These are phyloP conservation scores for Calliscelio sp. DNA, from an alignment of 2,888 invertebrate genomes.

Conservation along the genomic window DNA sequence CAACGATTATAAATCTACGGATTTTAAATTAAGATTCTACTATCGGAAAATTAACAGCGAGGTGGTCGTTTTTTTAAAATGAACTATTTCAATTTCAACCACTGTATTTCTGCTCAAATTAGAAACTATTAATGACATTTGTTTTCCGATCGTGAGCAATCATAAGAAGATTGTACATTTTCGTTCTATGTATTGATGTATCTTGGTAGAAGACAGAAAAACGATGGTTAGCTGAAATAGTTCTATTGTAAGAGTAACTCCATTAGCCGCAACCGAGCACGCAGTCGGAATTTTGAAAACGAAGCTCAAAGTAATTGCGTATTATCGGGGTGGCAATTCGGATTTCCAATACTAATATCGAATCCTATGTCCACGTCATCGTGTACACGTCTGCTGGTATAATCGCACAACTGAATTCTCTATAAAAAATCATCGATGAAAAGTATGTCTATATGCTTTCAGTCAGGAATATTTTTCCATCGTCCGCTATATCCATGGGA, in stretches of 20 bases:
- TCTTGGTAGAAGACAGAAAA: neutral
- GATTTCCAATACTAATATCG: constrained; percentile 41
- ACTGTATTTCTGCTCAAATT: too few species aligned
- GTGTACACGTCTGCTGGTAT: constrained; percentile 34
- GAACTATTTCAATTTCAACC: too few species aligned
- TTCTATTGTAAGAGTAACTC: constrained; percentile 49
- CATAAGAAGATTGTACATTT: too few species aligned
- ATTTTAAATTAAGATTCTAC: too few species aligned
- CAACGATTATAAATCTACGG: too few species aligned
- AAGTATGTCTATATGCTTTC: constrained; percentile 12
- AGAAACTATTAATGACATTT: too few species aligned
- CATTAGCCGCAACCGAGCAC: constrained; percentile 49
- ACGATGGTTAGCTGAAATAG: constrained; percentile 22
- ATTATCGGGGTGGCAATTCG: constrained; percentile 44
- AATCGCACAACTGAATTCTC: constrained; percentile 44
- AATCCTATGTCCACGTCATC: constrained; percentile 6
- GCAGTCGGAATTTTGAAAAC: constrained; percentile 56
- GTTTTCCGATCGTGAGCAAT: too few species aligned
- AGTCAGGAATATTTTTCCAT: constrained; percentile 53
- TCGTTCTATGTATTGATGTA: constrained; percentile 12
- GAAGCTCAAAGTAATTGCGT: constrained; percentile 18
- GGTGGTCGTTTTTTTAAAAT: too few species aligned
- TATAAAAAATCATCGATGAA: constrained; percentile 37
- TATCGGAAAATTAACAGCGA: too few species aligned
- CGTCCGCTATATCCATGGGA: constrained; percentile 40